Percentiles rank a stretch among this genome's conserved stretches.
These are phyloP conservation scores for Dendroctonus valens DNA, from an alignment of 1,140 invertebrate species.

Conservation along the genomic window DNA sequence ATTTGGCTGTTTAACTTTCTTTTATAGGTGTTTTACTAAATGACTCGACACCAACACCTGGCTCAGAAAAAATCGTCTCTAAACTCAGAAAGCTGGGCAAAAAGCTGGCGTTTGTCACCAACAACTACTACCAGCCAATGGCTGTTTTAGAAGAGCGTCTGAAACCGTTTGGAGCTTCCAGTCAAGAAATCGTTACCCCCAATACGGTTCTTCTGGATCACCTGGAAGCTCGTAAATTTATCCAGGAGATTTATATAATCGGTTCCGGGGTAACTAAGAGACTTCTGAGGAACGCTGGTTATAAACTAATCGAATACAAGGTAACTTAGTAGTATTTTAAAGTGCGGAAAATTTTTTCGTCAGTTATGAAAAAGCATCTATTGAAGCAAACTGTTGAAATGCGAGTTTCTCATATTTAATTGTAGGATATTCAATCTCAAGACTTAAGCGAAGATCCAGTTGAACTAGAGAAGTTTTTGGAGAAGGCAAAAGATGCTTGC, in stretches of 20 bases:
- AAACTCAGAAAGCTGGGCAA: constrained; percentile 4
- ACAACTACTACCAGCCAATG: not conserved
- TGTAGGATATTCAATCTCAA: too few relatives aligned
- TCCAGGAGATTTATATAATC: constrained; percentile 13
- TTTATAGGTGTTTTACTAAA: constrained; percentile 10
- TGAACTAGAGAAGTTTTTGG: too few relatives aligned
- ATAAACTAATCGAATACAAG: constrained; percentile 15
- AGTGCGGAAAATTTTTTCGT: too few relatives aligned
- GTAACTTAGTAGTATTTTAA: too few relatives aligned
- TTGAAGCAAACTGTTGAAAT: too few relatives aligned
- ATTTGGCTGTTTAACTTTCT: too few relatives aligned
- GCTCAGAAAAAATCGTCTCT: constrained; percentile 3
- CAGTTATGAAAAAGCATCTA: too few relatives aligned
- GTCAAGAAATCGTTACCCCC: constrained; percentile 9
- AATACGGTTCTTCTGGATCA: constrained; percentile 1
- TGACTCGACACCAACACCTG: not conserved
- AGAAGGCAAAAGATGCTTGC: too few relatives aligned
- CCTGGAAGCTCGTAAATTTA: constrained; percentile 3
- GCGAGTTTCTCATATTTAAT: too few relatives aligned
- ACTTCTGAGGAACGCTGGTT: not conserved
- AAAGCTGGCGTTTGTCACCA: constrained; percentile 12
- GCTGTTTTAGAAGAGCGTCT: not conserved
- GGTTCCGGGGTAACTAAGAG: not conserved
- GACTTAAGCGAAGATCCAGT: too few relatives aligned
- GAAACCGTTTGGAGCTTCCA: constrained; percentile 4